Evolutionary conservation across 2,797 vertebrate genomes (phyloP).

Genomic region (Trachurus trachurus): DNA sequence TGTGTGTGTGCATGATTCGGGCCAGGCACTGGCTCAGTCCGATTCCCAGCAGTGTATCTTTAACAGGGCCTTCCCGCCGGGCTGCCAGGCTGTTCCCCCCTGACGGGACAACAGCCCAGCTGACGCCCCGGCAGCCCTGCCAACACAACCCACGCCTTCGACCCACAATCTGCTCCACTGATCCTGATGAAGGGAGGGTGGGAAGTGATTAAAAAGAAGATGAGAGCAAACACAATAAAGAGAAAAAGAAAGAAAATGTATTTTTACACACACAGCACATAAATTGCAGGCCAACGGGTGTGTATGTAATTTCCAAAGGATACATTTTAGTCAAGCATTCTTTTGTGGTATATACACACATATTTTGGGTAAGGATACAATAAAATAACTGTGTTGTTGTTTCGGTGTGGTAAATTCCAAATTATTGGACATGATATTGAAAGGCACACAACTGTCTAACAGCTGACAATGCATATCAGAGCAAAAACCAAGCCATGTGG

Average conservation of each 20-base stretch:
- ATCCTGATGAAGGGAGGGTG: slow-evolving; percentile 61
- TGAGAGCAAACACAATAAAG: slow-evolving; percentile 72
- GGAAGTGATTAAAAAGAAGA: slow-evolving; percentile 52
- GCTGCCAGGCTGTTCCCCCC: slow-evolving; percentile 95
- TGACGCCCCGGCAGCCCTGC: slow-evolving; percentile 93
- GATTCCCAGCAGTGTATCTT: slow-evolving; percentile 94
- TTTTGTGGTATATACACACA: neutral
- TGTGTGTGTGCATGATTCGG: slow-evolving; percentile 74
- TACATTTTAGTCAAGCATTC: neutral
- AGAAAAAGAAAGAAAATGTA: slow-evolving; percentile 29
- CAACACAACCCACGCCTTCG: slow-evolving; percentile 90
- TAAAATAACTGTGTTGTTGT: neutral
- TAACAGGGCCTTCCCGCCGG: slow-evolving; percentile 95
- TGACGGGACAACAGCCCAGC: slow-evolving; percentile 93
- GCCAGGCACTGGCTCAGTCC: slow-evolving; percentile 89
- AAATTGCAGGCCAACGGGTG: neutral
- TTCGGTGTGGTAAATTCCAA: neutral
- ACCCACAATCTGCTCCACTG: slow-evolving; percentile 92
- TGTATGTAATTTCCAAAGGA: neutral
- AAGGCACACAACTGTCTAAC: neutral
- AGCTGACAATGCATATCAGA: neutral
- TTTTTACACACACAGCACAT: slow-evolving; percentile 5
- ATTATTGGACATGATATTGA: neutral
- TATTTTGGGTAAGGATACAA: neutral
- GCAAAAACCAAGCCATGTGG: neutral